phyloP scores from a whole-genome alignment of 2,113 vertebrate genomes.

The Protomyctophum bolini region DNA sequence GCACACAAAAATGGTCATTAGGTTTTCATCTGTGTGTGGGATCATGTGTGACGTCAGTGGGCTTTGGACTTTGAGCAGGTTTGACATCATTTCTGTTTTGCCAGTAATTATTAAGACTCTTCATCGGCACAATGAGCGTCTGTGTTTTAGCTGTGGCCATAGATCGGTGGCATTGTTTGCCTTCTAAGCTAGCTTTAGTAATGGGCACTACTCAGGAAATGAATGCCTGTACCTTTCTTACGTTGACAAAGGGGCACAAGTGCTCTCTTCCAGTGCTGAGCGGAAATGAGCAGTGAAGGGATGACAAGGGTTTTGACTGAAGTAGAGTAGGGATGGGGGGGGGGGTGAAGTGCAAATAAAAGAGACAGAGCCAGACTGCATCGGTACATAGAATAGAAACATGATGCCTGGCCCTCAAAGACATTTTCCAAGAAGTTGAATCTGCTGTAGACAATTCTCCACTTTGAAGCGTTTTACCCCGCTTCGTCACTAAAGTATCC shows the following conservation, averaged over 20 bases:
- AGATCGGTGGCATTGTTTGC: conserved; percentile 25
- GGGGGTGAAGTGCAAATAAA: background rate
- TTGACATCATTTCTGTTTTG: conserved; percentile 13
- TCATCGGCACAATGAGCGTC: conserved; percentile 7
- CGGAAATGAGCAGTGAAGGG: background rate
- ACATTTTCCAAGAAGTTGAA: too few species aligned
- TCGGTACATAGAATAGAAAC: background rate
- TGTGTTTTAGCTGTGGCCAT: conserved; percentile 14
- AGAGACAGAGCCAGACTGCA: background rate
- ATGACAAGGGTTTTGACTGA: background rate
- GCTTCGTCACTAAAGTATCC: background rate
- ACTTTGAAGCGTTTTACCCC: too few species aligned
- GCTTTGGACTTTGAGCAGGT: conserved; percentile 3
- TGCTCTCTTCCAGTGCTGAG: conserved; percentile 2
- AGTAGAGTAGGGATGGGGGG: background rate
- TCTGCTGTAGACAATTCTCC: too few species aligned
- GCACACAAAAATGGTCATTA: background rate
- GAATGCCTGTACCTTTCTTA: conserved; percentile 15
- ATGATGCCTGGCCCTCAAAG: too few species aligned
- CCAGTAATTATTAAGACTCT: conserved; percentile 2
- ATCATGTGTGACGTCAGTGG: conserved; percentile 11
- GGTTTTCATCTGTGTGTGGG: background rate
- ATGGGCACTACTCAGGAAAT: conserved; percentile 19
- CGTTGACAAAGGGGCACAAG: conserved; percentile 18
- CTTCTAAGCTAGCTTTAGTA: conserved; percentile 32